A percentile compares a stretch with the other conserved stretches of the same genome.
phyloP scores from a whole-genome alignment of 2,888 invertebrate species.

The Platynereis dumerilii region DNA sequence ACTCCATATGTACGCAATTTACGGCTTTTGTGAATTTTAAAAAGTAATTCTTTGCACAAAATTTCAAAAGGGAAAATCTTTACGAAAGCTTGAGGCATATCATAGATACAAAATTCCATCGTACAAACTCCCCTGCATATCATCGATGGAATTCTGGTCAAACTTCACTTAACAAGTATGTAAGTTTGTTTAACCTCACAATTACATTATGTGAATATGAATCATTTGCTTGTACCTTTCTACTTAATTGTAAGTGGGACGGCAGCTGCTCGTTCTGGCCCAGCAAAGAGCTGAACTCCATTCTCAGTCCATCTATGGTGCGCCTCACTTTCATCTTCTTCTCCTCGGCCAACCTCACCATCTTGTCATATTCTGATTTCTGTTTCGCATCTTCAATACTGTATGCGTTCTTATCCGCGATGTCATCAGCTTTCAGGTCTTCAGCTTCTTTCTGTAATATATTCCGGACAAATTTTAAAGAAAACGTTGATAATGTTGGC shows the following conservation, averaged over 20 bases:
- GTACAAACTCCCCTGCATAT: no score
- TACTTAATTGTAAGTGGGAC: slow-evolving; percentile 48
- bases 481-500: no score
- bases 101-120: no score
- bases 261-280: slow-evolving; percentile 58
- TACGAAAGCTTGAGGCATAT: no score
- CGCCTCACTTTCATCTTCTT: slow-evolving; percentile 58
- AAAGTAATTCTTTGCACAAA: no score
- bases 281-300: slow-evolving; percentile 57
- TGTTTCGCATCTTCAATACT: slow-evolving; percentile 64
- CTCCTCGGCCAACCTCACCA: slow-evolving; percentile 60
- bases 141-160: no score
- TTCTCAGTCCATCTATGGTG: slow-evolving; percentile 53
- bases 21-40: no score
- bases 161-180: no score
- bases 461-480: background rate
- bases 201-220: no score
- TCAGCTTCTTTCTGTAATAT: slow-evolving; percentile 32
- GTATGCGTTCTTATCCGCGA: slow-evolving; percentile 62
- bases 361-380: slow-evolving; percentile 62
- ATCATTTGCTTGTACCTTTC: slow-evolving; percentile 43
- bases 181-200: no score
- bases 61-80: no score
- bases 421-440: slow-evolving; percentile 51
- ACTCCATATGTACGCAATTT: no score